Evolutionary conservation across 2,113 vertebrate species (phyloP).

Genomic region (Tinamus guttatus): DNA sequence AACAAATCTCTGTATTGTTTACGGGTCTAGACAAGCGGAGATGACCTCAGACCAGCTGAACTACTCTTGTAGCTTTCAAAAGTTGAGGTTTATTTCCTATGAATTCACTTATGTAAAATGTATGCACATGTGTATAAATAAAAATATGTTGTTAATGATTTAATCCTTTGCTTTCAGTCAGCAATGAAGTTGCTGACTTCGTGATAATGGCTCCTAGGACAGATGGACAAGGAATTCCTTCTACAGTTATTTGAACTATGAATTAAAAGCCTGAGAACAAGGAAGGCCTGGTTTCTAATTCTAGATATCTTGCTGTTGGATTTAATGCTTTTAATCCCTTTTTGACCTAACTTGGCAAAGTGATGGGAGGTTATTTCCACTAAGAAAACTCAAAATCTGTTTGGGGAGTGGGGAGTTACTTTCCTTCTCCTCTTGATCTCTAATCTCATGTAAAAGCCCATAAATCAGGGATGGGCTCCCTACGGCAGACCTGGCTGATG

Average conservation of each 20-base stretch:
- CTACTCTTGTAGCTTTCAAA: not conserved
- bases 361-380: not conserved
- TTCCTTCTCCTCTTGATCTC: not conserved
- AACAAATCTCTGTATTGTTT: not conserved
- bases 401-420: not conserved
- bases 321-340: not conserved
- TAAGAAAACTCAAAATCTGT: not conserved
- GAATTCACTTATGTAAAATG: not conserved
- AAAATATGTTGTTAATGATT: not conserved
- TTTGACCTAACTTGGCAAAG: not conserved
- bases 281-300: not conserved
- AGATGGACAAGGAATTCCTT: not conserved
- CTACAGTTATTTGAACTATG: not conserved
- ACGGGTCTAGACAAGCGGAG: not conserved
- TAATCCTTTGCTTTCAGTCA: constrained; percentile 3
- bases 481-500: not conserved
- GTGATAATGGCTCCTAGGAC: constrained; percentile 4
- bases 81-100: constrained; percentile 12
- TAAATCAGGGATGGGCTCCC: not conserved
- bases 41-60: not conserved
- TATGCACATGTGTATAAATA: no score
- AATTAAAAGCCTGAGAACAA: not conserved
- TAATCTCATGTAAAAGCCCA: not conserved
- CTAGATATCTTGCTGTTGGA: not conserved
- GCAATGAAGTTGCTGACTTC: not conserved